Evolutionary conservation across 2,888 invertebrate species (phyloP), one percentile per base, ranked within the genome.

Genomic region (Protophormia terraenovae): DNA sequence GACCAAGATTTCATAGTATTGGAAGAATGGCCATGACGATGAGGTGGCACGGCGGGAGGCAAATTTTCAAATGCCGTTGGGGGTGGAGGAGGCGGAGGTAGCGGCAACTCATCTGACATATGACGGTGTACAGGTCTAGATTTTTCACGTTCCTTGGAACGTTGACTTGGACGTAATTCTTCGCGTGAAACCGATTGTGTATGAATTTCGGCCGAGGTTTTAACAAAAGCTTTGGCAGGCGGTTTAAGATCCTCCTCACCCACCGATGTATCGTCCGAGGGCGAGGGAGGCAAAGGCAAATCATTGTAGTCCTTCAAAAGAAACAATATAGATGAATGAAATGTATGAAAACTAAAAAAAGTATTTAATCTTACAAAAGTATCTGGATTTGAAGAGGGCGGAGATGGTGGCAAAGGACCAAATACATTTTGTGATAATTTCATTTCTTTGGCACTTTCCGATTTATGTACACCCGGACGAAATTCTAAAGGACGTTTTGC

Each of bases 1-100:
- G 97, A 97, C 89, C 97, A 94, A 87, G 97, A 97, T 92, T 97
- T 97, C 85, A 97, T 94, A 86, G 96, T 96, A 90, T 95, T 95
- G 19, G 88, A 86, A 41, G 94, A 94, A 64, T 94, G 93, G 0
- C 87, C 88, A 41, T 94, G 94, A 45, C 95, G 94, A 90, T 96
- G 96, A 82, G 96, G 96, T 50, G 96, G 96, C 87, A 96, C 95
- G 81, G 94, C 95, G 24, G 96, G 95, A 67, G 96, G 95, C 76
- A 87, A 76, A 64, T 88, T 89, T 78, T 91, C 90, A 14, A 90
- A 90, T 4, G 83, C 69, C 60, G 80, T 64, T n/a, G 90, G 89
- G 5, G 85, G 85, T 29, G 84, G 85, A n/a, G 84, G 84, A 47
- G 90, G 88, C n/a, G 91, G 91, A 12, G 91, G 90, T 41, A 90